Percentiles rank a stretch among this genome's conserved stretches.
Conservation (phyloP, 2,797 vertebrate species). For the Nyctalus aviator region DNA sequence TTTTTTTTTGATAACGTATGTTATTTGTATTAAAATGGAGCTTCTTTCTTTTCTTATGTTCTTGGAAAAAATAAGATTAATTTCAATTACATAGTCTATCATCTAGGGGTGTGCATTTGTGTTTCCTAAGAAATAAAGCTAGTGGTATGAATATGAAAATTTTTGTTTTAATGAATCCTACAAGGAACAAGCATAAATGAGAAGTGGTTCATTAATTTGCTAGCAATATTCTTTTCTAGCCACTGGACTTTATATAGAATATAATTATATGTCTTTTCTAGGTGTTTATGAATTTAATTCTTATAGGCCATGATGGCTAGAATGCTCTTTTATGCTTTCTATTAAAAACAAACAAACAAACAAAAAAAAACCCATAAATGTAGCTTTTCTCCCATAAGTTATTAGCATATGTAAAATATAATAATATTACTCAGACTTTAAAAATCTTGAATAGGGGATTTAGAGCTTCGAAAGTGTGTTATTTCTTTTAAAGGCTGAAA, state of each 20-base stretch:
- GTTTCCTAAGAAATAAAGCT: not conserved
- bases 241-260: not conserved
- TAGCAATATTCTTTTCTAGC: not conserved
- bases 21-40: slow-evolving; percentile 29
- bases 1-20: not conserved
- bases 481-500: not conserved
- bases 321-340: not conserved
- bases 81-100: not conserved
- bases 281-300: not conserved
- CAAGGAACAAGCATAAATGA: slow-evolving; percentile 5
- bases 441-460: not conserved
- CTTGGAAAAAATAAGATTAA: slow-evolving; percentile 15
- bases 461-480: not conserved
- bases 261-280: not conserved
- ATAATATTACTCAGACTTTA: not conserved
- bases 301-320: not conserved
- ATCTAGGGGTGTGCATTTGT: not conserved
- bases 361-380: too few relatives aligned
- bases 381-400: not conserved
- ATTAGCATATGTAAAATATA: not conserved
- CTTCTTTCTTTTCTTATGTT: not conserved
- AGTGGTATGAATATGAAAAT: not conserved
- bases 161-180: not conserved
- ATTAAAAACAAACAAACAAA: too few relatives aligned
- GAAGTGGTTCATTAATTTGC: slow-evolving; percentile 4